phyloP scores from a whole-genome alignment of 2,888 invertebrate genomes.

The Melanostoma mellinum region DNA sequence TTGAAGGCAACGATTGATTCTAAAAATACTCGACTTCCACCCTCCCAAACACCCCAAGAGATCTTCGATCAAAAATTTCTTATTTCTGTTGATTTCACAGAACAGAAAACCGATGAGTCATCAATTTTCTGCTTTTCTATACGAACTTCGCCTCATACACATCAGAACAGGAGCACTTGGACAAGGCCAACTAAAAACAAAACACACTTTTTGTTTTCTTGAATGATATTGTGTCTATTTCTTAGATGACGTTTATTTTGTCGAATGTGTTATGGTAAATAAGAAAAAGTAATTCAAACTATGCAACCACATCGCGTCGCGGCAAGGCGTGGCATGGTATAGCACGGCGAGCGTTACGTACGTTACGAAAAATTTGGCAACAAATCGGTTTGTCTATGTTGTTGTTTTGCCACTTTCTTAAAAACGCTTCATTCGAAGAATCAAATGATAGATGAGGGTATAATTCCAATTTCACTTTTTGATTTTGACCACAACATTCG shows the following conservation, averaged over 20 bases:
- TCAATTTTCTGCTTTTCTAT: too few relatives aligned
- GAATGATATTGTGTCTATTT: too few relatives aligned
- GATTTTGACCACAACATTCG: background rate
- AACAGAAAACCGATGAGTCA: too few relatives aligned
- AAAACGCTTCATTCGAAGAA: background rate
- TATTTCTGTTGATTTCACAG: too few relatives aligned
- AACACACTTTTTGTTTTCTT: conserved; percentile 9
- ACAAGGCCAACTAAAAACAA: conserved; percentile 3
- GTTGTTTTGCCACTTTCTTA: background rate
- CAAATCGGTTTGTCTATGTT: conserved; percentile 9
- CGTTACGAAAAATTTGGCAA: conserved; percentile 33
- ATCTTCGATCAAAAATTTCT: too few relatives aligned
- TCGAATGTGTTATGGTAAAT: too few relatives aligned
- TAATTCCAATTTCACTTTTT: conserved; percentile 32
- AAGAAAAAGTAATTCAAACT: too few relatives aligned
- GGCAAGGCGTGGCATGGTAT: background rate
- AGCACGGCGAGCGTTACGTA: background rate
- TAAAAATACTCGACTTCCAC: too few relatives aligned
- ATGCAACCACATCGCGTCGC: too few relatives aligned
- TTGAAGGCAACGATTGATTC: too few relatives aligned
- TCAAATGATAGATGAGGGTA: conserved; percentile 11
- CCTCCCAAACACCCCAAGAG: too few relatives aligned
- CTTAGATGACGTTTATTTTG: too few relatives aligned
- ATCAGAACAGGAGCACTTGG: conserved; percentile 7
- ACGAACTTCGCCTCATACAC: background rate